Evolutionary conservation across 1,140 invertebrate species (phyloP).

Genomic region (Danaus plexippus): DNA sequence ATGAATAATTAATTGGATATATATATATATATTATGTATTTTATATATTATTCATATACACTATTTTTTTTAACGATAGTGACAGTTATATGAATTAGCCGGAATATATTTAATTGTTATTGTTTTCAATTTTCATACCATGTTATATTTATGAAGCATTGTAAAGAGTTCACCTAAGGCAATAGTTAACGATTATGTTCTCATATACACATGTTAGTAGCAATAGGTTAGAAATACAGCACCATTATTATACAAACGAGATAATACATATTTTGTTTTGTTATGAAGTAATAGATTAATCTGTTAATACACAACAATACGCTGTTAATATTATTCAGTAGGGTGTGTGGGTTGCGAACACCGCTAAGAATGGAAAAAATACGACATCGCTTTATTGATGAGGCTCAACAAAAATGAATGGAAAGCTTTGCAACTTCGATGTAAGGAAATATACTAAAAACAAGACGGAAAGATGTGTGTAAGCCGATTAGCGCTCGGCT

Average conservation of each 20-base stretch:
- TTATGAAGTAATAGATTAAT: conserved; percentile 65
- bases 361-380: conserved; percentile 35
- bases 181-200: conserved; percentile 55
- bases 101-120: conserved; percentile 61
- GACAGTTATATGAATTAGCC: conserved; percentile 41
- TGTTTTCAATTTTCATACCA: conserved; percentile 47
- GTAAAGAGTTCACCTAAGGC: conserved; percentile 42
- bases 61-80: conserved; percentile 55
- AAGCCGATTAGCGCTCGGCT: conserved; percentile 8
- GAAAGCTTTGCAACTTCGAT: conserved; percentile 43
- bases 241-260: conserved; percentile 54
- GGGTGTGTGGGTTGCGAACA: conserved; percentile 52
- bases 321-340: conserved; percentile 43
- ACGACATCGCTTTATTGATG: conserved; percentile 49
- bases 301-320: conserved; percentile 51
- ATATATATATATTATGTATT: conserved; percentile 26
- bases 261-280: conserved; percentile 61
- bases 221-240: conserved; percentile 49
- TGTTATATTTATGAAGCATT: conserved; percentile 42
- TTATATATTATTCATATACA: conserved; percentile 66
- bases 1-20: conserved; percentile 35
- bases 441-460: conserved; percentile 26
- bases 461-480: conserved; percentile 12
- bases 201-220: conserved; percentile 59
- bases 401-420: conserved; percentile 40